Base-by-base conservation (phyloP, 2,113 vertebrate species). In the Perca schrenkii region DNA sequence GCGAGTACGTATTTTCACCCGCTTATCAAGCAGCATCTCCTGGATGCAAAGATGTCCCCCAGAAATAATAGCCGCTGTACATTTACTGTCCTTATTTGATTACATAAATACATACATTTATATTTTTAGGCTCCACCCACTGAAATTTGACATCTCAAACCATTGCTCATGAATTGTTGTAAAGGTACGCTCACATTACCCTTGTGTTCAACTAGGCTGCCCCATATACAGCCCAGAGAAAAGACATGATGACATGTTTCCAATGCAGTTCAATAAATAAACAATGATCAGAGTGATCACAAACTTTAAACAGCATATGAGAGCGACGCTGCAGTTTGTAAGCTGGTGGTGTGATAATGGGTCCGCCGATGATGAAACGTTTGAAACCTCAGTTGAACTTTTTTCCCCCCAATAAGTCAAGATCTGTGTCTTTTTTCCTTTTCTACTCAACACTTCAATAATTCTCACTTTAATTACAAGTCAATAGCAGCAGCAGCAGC, bases 401-500 rank as follows among this genome's bases (percentile, higher is more conserved):
- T 50, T 52, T 14, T 53, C 15, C 17, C 21, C 21, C n/a, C 10
- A 43, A 15, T 22, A 54, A 34, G 28, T 53, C 50, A 2, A 54
- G 12, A 68, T 68, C 28, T 36, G 67, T 36, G 17, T 67, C 17
- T 54, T 54, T 67, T 31, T 50, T 31, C 25, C 40, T 60, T 57
- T 69, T 61, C 70, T 14, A 58, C 68, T 77, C 67, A 76, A 78
- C 69, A 74, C 47, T 82, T 92, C 79, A 94, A 92, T 93, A 83
- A 94, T 94, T 92, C 77, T 87, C 79, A 62, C 57, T 75, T 81
- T 89, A 92, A 93, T 93, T 89, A 92, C 79, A 53, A 91, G 74
- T 93, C 92, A 88, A 92, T 94, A 89, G 53, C 69, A 46, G 89
- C 84, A 91, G 87, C 91, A 90, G 83, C 52, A 22, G n/a, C n/a